These are phyloP conservation scores for Aphelinus certus DNA, from an alignment of 1,140 invertebrate genomes.

Conservation along the genomic window DNA sequence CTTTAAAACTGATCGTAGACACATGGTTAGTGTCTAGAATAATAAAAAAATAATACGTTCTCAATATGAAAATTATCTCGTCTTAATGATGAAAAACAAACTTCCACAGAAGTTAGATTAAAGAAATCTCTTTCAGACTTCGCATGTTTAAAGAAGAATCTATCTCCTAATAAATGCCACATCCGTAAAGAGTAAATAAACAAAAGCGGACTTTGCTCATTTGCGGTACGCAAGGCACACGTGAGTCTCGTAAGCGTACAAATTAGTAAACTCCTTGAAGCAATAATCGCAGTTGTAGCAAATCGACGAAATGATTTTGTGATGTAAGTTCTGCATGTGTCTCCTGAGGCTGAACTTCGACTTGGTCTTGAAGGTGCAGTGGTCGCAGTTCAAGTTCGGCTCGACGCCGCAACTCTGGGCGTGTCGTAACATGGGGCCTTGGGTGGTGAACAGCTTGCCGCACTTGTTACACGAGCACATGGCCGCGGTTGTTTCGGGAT, in stretches of 20 bases:
- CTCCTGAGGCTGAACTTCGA: neutral
- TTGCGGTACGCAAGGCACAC: neutral
- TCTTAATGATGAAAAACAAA: too few relatives aligned
- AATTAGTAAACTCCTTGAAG: neutral
- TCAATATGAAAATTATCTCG: too few relatives aligned
- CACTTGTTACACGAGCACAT: neutral
- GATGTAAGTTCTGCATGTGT: constrained; percentile 7
- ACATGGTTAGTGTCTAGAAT: too few relatives aligned
- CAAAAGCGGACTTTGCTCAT: too few relatives aligned
- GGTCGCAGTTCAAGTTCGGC: neutral
- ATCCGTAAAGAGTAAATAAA: too few relatives aligned
- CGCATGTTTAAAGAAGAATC: too few relatives aligned
- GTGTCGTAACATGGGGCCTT: neutral
- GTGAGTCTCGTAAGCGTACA: neutral
- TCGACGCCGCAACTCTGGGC: neutral
- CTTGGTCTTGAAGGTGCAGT: constrained; percentile 13
- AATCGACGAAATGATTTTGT: neutral
- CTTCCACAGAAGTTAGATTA: too few relatives aligned
- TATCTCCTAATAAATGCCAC: too few relatives aligned
- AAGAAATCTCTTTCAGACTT: too few relatives aligned
- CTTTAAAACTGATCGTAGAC: too few relatives aligned
- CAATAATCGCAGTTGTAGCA: neutral
- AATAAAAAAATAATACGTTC: too few relatives aligned
- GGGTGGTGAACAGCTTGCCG: neutral
- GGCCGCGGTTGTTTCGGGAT: neutral